Percentiles rank a stretch among this genome's conserved stretches.
Evolutionary conservation across 1,140 invertebrate genomes (phyloP).

Genomic region (Diprion similis): DNA sequence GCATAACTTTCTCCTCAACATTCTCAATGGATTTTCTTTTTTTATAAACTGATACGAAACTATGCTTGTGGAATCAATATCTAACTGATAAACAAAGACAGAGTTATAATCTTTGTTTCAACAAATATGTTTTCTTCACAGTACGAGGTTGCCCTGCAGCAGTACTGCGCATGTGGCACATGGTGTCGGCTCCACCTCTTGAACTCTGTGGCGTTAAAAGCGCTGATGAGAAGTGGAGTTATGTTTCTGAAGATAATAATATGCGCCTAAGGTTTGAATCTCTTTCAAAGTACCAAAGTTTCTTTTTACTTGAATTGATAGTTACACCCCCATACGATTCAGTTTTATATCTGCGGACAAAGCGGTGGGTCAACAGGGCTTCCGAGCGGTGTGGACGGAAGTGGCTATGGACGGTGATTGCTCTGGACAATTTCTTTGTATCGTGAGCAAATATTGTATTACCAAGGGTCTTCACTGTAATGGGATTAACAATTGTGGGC

Average conservation of each 20-base stretch:
- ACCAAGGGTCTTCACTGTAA: slow-evolving; percentile 79
- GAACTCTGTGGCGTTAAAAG: slow-evolving; percentile 90
- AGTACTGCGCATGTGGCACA: slow-evolving; percentile 86
- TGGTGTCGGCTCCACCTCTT: slow-evolving; percentile 73
- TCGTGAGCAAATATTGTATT: slow-evolving; percentile 79
- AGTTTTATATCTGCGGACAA: slow-evolving; percentile 87
- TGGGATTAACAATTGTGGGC: slow-evolving; percentile 80
- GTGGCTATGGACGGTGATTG: slow-evolving; percentile 67
- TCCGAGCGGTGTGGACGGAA: slow-evolving; percentile 90
- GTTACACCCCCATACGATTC: slow-evolving; percentile 46
- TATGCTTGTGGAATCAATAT: no score
- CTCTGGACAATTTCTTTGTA: slow-evolving; percentile 70
- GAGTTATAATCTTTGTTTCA: not conserved
- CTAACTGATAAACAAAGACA: not conserved
- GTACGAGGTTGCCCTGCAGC: slow-evolving; percentile 89
- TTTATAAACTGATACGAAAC: slow-evolving; percentile 16
- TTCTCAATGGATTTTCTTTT: slow-evolving; percentile 9
- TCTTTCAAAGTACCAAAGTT: not conserved
- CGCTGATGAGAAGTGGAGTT: slow-evolving; percentile 76
- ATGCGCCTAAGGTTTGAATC: slow-evolving; percentile 79
- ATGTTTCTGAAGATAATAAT: slow-evolving; percentile 83
- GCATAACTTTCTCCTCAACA: no score
- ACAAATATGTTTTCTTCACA: slow-evolving; percentile 51
- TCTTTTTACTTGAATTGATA: not conserved
- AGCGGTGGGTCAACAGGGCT: slow-evolving; percentile 80